Conservation (phyloP, 2,888 invertebrate species). For the Pyrochroa serraticornis region DNA sequence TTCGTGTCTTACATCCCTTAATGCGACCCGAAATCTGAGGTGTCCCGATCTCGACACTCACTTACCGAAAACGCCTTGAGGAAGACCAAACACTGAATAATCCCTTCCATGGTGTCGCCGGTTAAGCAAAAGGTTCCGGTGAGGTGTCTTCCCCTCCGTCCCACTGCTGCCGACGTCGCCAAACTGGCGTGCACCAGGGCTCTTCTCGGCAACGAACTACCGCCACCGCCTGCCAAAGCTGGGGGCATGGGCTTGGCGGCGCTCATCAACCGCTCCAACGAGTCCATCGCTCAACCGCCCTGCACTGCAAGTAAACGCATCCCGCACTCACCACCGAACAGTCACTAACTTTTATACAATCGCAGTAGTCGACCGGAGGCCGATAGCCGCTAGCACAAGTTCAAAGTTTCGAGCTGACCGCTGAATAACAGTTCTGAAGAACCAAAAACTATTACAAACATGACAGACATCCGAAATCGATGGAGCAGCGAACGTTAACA, state of each 20-base stretch:
- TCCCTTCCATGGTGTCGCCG: constrained; percentile 92
- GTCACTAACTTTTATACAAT: no score
- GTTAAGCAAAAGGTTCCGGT: constrained; percentile 89
- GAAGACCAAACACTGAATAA: constrained; percentile 91
- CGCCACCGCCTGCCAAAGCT: constrained; percentile 56
- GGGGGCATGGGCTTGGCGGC: constrained; percentile 72
- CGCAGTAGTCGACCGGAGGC: no score
- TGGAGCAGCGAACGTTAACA: no score
- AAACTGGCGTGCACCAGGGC: constrained; percentile 80
- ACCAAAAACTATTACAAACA: no score
- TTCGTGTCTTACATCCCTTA: no score
- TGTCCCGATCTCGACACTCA: constrained; percentile 33
- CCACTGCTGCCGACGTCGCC: constrained; percentile 72
- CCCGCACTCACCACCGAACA: no score
- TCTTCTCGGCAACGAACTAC: constrained; percentile 64
- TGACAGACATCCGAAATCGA: no score
- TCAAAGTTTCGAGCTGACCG: no score
- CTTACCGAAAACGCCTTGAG: constrained; percentile 93
- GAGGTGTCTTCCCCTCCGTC: constrained; percentile 80
- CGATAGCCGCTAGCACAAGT: no score
- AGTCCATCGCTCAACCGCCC: constrained; percentile 68
- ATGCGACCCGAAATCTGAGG: no score
- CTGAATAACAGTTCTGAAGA: no score
- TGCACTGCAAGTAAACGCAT: neutral
- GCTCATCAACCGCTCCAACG: constrained; percentile 79